These are phyloP conservation scores for Forficula auricularia DNA, from an alignment of 1,140 invertebrate genomes.

Conservation along the genomic window DNA sequence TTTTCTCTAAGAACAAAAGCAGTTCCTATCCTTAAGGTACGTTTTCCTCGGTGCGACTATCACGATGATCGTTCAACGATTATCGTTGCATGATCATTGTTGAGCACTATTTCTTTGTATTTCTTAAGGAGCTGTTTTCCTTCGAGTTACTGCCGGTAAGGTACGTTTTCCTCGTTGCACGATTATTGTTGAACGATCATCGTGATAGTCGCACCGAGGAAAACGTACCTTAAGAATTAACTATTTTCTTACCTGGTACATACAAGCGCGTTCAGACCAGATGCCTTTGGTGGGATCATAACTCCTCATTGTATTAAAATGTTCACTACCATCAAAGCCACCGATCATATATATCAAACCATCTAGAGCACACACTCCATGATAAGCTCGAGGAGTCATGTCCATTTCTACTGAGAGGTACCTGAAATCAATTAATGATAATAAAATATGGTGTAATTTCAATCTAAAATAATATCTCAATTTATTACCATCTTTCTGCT, in stretches of 20 bases:
- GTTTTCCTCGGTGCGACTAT: too few species aligned
- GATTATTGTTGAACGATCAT: too few species aligned
- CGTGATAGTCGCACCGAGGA: too few species aligned
- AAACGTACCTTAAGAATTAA: too few species aligned
- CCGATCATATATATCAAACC: constrained; percentile 59
- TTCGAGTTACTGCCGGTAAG: too few species aligned
- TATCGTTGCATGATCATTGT: too few species aligned
- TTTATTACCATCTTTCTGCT: constrained; percentile 34
- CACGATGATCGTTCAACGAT: too few species aligned
- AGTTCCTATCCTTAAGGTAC: too few species aligned
- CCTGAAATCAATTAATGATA: constrained; percentile 26
- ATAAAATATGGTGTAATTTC: not conserved
- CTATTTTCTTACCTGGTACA: constrained; percentile 42
- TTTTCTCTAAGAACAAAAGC: too few species aligned
- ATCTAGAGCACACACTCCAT: constrained; percentile 47
- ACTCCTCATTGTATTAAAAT: constrained; percentile 48
- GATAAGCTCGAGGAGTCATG: constrained; percentile 47
- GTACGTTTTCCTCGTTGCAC: too few species aligned
- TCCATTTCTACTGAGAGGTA: constrained; percentile 42
- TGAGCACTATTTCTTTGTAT: too few species aligned
- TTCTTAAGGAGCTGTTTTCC: too few species aligned
- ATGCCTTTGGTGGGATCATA: constrained; percentile 41
- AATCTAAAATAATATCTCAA: not conserved
- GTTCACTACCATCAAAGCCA: constrained; percentile 52
- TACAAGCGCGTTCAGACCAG: constrained; percentile 51